These are phyloP conservation scores for Lepidochrysops patricia DNA, from an alignment of 2,888 invertebrate species.

Conservation along the genomic window DNA sequence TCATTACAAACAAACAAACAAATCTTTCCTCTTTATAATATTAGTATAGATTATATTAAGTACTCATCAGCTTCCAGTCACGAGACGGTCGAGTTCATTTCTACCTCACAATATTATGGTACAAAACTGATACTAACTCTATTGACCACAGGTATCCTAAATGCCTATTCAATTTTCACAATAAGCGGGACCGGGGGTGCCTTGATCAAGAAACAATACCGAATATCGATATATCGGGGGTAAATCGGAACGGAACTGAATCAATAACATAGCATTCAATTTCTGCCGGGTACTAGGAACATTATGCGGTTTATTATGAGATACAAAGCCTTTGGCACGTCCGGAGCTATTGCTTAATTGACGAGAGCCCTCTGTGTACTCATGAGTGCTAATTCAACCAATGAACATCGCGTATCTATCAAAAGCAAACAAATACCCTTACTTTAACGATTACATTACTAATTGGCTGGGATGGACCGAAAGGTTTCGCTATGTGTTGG, in stretches of 20 bases:
- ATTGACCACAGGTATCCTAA: not conserved
- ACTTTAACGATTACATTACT: slow-evolving; percentile 4
- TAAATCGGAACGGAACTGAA: slow-evolving; percentile 1
- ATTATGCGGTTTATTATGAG: slow-evolving; percentile 40
- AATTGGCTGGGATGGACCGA: not conserved
- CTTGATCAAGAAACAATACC: slow-evolving; percentile 10
- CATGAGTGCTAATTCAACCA: slow-evolving; percentile 29
- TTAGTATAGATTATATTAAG: too few species aligned
- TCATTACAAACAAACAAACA: too few species aligned
- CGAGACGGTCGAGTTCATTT: too few species aligned
- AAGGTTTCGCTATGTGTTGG: not conserved
- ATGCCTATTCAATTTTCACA: slow-evolving; percentile 11
- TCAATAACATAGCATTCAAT: slow-evolving; percentile 33
- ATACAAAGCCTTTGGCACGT: slow-evolving; percentile 46
- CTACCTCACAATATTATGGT: too few species aligned
- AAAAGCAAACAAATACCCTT: slow-evolving; percentile 21
- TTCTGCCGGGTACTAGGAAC: slow-evolving; percentile 23
- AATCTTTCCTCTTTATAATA: too few species aligned
- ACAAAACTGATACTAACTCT: not conserved
- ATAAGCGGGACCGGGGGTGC: slow-evolving; percentile 2
- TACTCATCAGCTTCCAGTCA: too few species aligned
- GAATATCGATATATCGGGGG: slow-evolving; percentile 1
- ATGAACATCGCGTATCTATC: slow-evolving; percentile 26
- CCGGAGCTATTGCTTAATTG: slow-evolving; percentile 47
- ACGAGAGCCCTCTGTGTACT: slow-evolving; percentile 32